These are phyloP conservation scores for Leucoptera coffeella DNA, from an alignment of 2,888 invertebrate species.

Conservation along the genomic window DNA sequence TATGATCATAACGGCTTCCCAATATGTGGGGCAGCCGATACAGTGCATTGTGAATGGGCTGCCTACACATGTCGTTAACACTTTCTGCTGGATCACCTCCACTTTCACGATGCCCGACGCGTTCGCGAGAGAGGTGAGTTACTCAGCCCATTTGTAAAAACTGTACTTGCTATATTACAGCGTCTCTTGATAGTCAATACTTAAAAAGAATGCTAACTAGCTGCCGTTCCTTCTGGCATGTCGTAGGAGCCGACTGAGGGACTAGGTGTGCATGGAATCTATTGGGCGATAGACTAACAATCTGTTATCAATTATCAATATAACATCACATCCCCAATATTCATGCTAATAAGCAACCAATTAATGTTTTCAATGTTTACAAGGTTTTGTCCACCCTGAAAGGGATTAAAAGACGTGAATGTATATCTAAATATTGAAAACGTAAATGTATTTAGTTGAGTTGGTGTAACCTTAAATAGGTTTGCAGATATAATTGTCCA, in stretches of 20 bases:
- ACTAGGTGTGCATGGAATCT: too few relatives aligned
- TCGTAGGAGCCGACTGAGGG: too few relatives aligned
- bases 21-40: constrained; percentile 88
- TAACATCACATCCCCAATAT: too few relatives aligned
- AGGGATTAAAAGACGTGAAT: too few relatives aligned
- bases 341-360: too few relatives aligned
- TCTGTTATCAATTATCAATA: too few relatives aligned
- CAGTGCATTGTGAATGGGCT: constrained; percentile 82
- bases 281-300: too few relatives aligned
- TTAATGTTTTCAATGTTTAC: too few relatives aligned
- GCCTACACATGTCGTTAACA: constrained; percentile 79
- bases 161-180: neutral
- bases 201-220: neutral
- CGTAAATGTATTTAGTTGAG: neutral
- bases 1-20: constrained; percentile 82
- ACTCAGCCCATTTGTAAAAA: neutral
- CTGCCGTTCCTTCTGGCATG: too few relatives aligned
- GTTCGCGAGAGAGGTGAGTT: constrained; percentile 71
- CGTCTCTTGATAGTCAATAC: neutral
- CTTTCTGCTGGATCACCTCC: constrained; percentile 90
- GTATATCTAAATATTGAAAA: too few relatives aligned
- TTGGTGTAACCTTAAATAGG: neutral
- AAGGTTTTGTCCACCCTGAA: too few relatives aligned
- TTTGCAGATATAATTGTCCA: neutral
- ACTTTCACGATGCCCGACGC: constrained; percentile 92